These are phyloP conservation scores for Ceryle rudis DNA, from an alignment of 2,797 vertebrate species.

Conservation along the genomic window DNA sequence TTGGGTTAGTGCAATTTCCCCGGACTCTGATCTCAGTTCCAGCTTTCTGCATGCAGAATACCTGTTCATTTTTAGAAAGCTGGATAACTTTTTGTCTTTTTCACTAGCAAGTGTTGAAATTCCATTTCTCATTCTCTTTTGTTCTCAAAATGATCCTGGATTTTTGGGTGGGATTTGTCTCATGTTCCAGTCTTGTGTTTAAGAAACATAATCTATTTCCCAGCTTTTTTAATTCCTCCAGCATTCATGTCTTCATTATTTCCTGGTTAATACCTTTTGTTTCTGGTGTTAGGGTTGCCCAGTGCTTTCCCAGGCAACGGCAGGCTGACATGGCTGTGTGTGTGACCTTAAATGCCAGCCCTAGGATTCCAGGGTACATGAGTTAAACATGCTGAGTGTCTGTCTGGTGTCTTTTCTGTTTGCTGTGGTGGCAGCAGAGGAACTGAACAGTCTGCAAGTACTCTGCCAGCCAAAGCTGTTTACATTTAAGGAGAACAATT, in stretches of 20 bases:
- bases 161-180: background rate
- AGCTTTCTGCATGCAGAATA: background rate
- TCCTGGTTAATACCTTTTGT: background rate
- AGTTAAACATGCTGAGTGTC: background rate
- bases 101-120: background rate
- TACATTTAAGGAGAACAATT: background rate
- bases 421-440: background rate
- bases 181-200: background rate
- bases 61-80: background rate
- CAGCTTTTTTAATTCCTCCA: background rate
- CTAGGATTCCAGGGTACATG: background rate
- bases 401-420: background rate
- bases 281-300: background rate
- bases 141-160: background rate
- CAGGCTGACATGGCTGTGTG: background rate
- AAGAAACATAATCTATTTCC: background rate
- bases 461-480: background rate
- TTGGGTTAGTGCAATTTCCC: background rate
- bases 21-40: background rate
- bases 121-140: background rate
- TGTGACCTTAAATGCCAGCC: background rate
- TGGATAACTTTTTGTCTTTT: background rate
- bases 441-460: background rate
- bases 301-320: background rate
- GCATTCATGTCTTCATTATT: background rate